phyloP scores from a whole-genome alignment of 2,113 vertebrate genomes.

The Nematolebias whitei region DNA sequence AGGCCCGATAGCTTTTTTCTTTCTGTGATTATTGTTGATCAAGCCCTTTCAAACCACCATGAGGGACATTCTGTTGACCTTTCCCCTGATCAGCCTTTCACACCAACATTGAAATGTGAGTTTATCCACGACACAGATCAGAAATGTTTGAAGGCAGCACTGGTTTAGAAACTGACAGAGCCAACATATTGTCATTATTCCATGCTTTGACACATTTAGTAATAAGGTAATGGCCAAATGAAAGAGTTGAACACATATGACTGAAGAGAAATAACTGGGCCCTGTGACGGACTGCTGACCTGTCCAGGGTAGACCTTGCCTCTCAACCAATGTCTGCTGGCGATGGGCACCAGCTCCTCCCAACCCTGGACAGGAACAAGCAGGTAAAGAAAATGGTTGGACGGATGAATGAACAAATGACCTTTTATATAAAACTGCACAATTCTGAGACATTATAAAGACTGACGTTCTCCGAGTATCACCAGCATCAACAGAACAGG shows the following conservation, averaged over 20 bases:
- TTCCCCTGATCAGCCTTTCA: conserved; percentile 48
- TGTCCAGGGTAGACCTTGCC: too few relatives aligned
- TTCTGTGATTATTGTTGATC: conserved; percentile 39
- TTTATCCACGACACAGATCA: conserved; percentile 44
- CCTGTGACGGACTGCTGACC: too few relatives aligned
- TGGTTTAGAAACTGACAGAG: conserved; percentile 31
- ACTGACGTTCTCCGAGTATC: too few relatives aligned
- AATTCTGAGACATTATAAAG: too few relatives aligned
- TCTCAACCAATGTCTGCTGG: too few relatives aligned
- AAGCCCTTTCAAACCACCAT: conserved; percentile 33
- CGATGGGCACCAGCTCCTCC: too few relatives aligned
- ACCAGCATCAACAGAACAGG: background rate
- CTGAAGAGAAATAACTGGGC: background rate
- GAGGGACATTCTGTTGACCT: conserved; percentile 45
- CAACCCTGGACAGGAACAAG: too few relatives aligned
- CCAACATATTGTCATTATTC: background rate
- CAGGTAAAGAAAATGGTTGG: too few relatives aligned
- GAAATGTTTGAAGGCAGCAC: conserved; percentile 31
- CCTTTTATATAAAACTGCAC: too few relatives aligned
- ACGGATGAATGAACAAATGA: too few relatives aligned
- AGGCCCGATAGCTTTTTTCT: conserved; percentile 46
- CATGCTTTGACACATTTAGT: background rate
- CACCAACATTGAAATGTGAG: conserved; percentile 43
- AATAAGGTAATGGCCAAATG: background rate
- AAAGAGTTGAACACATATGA: background rate